phyloP scores from a whole-genome alignment of 2,113 vertebrate species.

The Scartelaos histophorus region DNA sequence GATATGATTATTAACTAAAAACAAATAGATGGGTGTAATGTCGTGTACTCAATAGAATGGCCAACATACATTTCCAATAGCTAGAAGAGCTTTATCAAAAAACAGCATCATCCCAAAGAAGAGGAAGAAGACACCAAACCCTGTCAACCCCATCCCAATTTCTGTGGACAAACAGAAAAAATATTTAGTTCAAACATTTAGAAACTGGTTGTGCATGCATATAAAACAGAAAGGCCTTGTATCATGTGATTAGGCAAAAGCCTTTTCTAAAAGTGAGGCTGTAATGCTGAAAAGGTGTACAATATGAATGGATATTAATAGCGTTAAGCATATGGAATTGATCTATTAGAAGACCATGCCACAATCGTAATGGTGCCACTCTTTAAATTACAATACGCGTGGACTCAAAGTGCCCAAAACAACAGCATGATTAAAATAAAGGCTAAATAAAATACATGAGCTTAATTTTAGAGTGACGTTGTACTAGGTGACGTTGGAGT shows the following conservation, averaged over 20 bases:
- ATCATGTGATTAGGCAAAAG: neutral
- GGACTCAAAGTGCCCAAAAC: neutral
- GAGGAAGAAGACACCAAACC: conserved; percentile 98
- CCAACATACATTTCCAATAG: conserved; percentile 94
- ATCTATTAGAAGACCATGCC: neutral
- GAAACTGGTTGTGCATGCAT: neutral
- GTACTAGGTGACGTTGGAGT: conserved; percentile 15
- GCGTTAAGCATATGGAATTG: neutral
- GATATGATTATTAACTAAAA: neutral
- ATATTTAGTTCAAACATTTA: neutral
- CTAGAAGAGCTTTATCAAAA: conserved; percentile 98
- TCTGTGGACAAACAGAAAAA: conserved; percentile 73
- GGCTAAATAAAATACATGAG: neutral
- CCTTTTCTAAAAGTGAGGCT: neutral
- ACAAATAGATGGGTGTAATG: neutral
- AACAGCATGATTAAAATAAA: neutral
- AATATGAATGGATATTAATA: neutral
- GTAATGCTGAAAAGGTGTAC: neutral
- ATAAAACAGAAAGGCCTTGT: neutral
- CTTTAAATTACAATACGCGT: neutral
- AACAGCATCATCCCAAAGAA: conserved; percentile 99
- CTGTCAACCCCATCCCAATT: conserved; percentile 97
- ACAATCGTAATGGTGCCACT: neutral
- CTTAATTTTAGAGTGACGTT: conserved; percentile 15
- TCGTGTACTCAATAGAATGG: neutral